Percentiles rank a stretch among this genome's conserved stretches.
These are phyloP conservation scores for Microtus richardsoni DNA, from an alignment of 2,113 vertebrate genomes.

Conservation along the genomic window DNA sequence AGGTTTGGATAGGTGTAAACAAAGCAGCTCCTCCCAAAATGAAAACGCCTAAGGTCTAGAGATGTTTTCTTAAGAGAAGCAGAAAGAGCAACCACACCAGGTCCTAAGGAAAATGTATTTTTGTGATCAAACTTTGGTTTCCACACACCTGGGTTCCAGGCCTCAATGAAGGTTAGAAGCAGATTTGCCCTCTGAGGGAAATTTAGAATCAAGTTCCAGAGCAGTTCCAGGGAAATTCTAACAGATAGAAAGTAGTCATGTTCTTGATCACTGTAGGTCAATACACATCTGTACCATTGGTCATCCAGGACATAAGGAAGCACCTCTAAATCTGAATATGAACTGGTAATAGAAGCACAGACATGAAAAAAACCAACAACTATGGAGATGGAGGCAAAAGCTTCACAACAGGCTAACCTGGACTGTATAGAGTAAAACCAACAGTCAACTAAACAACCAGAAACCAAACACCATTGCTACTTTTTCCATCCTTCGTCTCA, in stretches of 20 bases:
- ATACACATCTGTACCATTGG: too few relatives aligned
- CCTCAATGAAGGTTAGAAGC: background rate
- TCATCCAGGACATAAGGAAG: background rate
- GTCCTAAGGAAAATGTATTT: fast-evolving
- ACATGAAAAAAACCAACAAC: background rate
- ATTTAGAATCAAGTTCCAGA: background rate
- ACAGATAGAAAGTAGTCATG: background rate
- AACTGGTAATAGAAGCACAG: background rate
- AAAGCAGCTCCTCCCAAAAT: background rate
- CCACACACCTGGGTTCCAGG: background rate
- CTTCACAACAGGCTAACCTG: background rate
- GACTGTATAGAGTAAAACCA: background rate
- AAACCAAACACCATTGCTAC: too few relatives aligned
- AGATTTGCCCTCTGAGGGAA: background rate
- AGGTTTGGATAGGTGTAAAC: background rate
- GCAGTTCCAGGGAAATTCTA: background rate
- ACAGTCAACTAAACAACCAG: background rate
- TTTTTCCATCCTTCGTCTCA: background rate
- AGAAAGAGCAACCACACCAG: background rate
- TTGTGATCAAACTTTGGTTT: background rate
- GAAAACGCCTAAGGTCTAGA: background rate
- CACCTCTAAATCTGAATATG: background rate
- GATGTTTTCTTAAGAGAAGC: background rate
- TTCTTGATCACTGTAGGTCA: background rate
- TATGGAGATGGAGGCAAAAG: background rate